Conservation (phyloP, 2,888 invertebrate species). For the Diaphora mendica region DNA sequence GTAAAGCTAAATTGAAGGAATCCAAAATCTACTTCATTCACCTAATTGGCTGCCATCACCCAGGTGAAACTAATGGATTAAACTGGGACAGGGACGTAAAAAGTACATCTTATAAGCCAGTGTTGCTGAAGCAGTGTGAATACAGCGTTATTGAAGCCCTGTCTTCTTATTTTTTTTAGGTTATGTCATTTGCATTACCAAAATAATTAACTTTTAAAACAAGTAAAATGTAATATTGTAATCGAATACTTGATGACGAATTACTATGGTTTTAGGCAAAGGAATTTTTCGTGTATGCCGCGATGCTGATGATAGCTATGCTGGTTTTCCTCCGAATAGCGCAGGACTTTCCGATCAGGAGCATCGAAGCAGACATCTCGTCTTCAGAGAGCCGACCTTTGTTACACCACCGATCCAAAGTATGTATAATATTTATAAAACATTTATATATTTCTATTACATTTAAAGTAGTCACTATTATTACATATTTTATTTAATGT, state of each 20-base stretch:
- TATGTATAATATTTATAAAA: constrained; percentile 36
- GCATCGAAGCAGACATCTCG: constrained; percentile 73
- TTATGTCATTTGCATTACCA: too few relatives aligned
- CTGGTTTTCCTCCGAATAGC: constrained; percentile 87
- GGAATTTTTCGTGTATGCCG: constrained; percentile 92
- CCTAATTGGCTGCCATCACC: too few relatives aligned
- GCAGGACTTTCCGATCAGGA: constrained; percentile 75
- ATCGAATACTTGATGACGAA: neutral
- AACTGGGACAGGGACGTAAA: too few relatives aligned
- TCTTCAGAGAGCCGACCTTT: constrained; percentile 76
- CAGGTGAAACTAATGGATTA: too few relatives aligned
- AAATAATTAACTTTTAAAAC: too few relatives aligned
- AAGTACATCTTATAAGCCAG: too few relatives aligned
- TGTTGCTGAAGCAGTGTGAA: too few relatives aligned
- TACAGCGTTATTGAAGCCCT: too few relatives aligned
- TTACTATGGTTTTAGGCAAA: constrained; percentile 83
- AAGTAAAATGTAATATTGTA: too few relatives aligned
- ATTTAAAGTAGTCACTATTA: neutral
- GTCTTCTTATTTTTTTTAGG: too few relatives aligned
- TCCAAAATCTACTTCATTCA: too few relatives aligned
- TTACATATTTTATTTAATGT: neutral
- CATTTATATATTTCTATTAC: neutral
- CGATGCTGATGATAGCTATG: constrained; percentile 89
- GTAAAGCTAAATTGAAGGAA: too few relatives aligned
- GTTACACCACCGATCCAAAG: constrained; percentile 73